Conservation (phyloP, 2,888 invertebrate species). For the Notodonta ziczac region DNA sequence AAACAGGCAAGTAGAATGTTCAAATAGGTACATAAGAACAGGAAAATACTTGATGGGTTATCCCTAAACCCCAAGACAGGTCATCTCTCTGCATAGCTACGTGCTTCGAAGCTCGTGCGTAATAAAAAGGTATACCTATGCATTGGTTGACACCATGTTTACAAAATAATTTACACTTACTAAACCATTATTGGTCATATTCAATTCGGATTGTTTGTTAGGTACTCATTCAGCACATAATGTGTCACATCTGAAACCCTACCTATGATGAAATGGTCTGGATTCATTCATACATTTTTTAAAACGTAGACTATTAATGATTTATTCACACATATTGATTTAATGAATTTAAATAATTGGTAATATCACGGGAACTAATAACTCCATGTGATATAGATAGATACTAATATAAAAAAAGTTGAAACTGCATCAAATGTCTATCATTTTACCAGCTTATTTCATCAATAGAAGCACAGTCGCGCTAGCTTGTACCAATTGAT, state of each 20-base stretch:
- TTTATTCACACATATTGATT: no score
- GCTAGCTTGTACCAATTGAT: no score
- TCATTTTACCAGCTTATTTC: no score
- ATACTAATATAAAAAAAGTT: background rate
- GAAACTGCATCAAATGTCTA: background rate
- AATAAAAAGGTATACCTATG: background rate
- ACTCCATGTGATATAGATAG: no score
- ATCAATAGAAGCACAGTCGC: no score
- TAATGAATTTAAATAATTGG: no score
- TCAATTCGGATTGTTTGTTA: background rate
- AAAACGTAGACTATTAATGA: background rate
- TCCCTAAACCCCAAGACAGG: background rate
- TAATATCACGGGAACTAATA: no score
- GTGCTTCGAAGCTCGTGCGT: background rate
- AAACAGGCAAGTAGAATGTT: background rate
- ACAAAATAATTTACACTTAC: background rate
- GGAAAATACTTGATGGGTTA: background rate
- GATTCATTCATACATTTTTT: background rate
- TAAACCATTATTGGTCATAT: background rate
- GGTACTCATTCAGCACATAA: background rate
- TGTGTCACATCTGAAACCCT: background rate
- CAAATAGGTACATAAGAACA: background rate
- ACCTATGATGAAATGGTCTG: no score
- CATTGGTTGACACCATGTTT: background rate
- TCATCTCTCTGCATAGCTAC: background rate